Conservation (phyloP, 2,113 vertebrate genomes). For the Passerina amoena region DNA sequence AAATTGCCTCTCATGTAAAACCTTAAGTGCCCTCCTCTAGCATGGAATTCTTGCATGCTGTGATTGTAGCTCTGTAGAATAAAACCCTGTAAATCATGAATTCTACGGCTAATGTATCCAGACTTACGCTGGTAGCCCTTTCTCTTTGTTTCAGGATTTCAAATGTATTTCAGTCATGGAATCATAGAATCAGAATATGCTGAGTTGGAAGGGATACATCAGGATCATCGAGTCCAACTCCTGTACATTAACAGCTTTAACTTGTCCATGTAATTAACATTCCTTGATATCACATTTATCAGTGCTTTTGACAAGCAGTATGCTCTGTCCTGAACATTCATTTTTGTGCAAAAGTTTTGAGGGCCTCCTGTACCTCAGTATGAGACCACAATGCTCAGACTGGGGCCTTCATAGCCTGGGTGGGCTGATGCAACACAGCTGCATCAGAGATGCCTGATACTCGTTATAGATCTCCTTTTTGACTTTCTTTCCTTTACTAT, state of each 20-base stretch:
- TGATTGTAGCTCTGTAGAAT: neutral
- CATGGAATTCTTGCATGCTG: rapidly evolving
- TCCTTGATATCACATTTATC: neutral
- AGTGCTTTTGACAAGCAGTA: neutral
- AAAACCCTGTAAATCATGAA: neutral
- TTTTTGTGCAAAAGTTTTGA: neutral
- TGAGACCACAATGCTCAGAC: neutral
- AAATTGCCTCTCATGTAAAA: neutral
- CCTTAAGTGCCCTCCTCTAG: neutral
- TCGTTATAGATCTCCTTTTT: neutral
- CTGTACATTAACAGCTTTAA: neutral
- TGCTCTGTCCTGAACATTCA: neutral
- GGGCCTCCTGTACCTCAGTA: neutral
- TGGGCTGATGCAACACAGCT: neutral
- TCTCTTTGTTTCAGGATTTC: neutral
- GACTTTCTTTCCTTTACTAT: neutral
- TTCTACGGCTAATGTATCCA: neutral
- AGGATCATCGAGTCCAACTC: rapidly evolving
- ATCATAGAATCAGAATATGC: neutral
- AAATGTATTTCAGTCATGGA: neutral
- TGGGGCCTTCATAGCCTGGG: neutral
- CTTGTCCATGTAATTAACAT: neutral
- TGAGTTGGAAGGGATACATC: neutral
- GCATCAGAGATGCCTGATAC: neutral
- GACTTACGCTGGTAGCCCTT: neutral